Conservation (phyloP, 2,113 vertebrate species). For the Engraulis encrasicolus region DNA sequence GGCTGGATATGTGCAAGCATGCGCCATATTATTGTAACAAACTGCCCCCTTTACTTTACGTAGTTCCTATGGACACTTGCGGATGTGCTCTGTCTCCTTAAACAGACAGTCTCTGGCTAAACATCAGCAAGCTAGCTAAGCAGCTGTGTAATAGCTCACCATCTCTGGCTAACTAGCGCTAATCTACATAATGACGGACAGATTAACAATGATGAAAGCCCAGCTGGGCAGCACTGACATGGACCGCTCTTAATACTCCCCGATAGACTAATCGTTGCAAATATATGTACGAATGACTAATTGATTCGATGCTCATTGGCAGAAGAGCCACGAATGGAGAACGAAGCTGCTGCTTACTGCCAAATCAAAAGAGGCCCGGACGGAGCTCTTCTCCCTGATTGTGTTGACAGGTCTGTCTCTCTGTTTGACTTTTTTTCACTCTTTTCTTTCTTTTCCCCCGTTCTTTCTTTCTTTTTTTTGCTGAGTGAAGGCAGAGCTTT, state of each 20-base stretch:
- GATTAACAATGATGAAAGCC: not conserved
- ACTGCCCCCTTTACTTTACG: too few species aligned
- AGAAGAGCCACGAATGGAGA: not conserved
- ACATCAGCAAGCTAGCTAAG: slow-evolving; percentile 2
- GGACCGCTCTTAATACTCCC: not conserved
- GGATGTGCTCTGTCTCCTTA: too few species aligned
- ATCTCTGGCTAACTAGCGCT: not conserved
- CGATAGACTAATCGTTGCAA: not conserved
- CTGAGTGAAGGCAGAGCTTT: not conserved
- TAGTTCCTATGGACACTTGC: too few species aligned
- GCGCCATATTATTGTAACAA: too few species aligned
- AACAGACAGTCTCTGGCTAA: too few species aligned
- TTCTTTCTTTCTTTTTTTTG: not conserved
- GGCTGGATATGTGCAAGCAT: too few species aligned
- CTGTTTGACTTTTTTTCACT: not conserved
- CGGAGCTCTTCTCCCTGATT: not conserved
- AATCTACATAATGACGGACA: not conserved
- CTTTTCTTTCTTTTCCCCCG: too few species aligned
- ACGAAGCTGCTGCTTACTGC: too few species aligned
- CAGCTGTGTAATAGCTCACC: not conserved
- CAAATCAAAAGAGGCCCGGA: not conserved
- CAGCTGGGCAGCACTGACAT: not conserved
- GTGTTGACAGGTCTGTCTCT: not conserved
- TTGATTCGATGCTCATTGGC: not conserved
- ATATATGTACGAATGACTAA: not conserved